Evolutionary conservation across 2,888 invertebrate genomes (phyloP), one percentile per base, ranked within the genome.

Genomic region (Eustalomyia histrio): DNA sequence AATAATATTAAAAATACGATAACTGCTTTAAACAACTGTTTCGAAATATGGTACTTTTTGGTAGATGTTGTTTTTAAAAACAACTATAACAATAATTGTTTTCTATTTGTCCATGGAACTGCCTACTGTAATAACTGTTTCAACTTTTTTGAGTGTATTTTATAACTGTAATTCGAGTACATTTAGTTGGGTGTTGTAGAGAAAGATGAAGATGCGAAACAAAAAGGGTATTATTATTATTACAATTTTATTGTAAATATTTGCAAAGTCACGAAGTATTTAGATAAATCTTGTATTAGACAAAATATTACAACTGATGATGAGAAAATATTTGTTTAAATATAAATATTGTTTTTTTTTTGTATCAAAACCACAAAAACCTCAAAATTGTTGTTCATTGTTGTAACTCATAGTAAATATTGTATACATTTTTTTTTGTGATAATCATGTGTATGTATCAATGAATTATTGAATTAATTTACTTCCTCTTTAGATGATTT

Each of bases 231-330:
- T 61, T 6, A 16, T 43, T 53, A 18, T 53, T n/a, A 47, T 61
- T 6, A 16, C 33, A 43, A 18, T 53, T 53, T 53, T 53, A 18
- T 53, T 53, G 16, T 18, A 17, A 33, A 60, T 63, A 47, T 76
- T 69, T 35, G 69, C 71, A 57, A 64, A 71, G 69, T 76, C 76
- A 76, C 76, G 76, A 76, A 71, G 18, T 71, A 10, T 52, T 71
- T 52, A 64, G 35, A 76, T 71, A 52, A 63, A 64, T 64, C 71
- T 52, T 18, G 52, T 43, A 39, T 60, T 47, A 47, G 43, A 47
- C 14, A 47, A n/a, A n/a, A n/a, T 47, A 47, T 10, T 39, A n/a
- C n/a, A 14, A 14, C 43, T 47, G 43, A 47, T n/a, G 43, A 47
- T 47, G 43, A 47, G 43, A 47, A 47, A 47, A 47, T 47, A 47